These are phyloP conservation scores for Autographa gamma DNA, from an alignment of 2,888 invertebrate species.

Conservation along the genomic window DNA sequence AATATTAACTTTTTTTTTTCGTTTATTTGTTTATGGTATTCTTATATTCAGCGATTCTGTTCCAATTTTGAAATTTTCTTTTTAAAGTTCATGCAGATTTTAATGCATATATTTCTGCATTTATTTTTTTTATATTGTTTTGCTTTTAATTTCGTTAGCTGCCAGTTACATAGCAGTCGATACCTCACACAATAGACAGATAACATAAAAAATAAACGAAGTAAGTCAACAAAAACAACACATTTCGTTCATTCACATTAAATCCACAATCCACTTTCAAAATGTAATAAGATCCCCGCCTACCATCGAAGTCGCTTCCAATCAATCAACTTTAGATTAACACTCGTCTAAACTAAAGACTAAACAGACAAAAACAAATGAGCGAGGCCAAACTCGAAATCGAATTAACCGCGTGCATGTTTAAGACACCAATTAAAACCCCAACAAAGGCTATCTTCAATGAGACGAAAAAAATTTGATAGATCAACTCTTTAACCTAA, in stretches of 20 bases:
- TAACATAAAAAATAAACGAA: conserved; percentile 46
- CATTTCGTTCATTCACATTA: conserved; percentile 60
- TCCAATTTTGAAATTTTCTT: neutral
- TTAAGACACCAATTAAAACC: conserved; percentile 88
- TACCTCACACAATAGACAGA: conserved; percentile 25
- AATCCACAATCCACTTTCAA: conserved; percentile 70
- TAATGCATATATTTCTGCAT: no score
- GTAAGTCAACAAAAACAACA: conserved; percentile 58
- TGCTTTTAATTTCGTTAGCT: neutral
- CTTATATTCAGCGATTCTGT: neutral
- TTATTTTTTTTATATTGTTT: no score
- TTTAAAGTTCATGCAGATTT: no score
- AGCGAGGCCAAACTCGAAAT: conserved; percentile 78
- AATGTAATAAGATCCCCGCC: conserved; percentile 73
- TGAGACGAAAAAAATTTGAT: conserved; percentile 86
- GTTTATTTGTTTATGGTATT: neutral
- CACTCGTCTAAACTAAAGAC: conserved; percentile 75
- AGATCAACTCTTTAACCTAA: conserved; percentile 88
- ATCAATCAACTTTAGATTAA: conserved; percentile 87
- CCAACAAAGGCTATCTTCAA: conserved; percentile 88
- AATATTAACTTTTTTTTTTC: conserved; percentile 41
- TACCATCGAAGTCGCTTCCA: conserved; percentile 76
- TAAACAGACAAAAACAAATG: conserved; percentile 85
- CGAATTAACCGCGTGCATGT: conserved; percentile 86
- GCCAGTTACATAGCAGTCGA: conserved; percentile 21